phyloP scores from a whole-genome alignment of 2,888 invertebrate species.

The Phanerotoma sp. region DNA sequence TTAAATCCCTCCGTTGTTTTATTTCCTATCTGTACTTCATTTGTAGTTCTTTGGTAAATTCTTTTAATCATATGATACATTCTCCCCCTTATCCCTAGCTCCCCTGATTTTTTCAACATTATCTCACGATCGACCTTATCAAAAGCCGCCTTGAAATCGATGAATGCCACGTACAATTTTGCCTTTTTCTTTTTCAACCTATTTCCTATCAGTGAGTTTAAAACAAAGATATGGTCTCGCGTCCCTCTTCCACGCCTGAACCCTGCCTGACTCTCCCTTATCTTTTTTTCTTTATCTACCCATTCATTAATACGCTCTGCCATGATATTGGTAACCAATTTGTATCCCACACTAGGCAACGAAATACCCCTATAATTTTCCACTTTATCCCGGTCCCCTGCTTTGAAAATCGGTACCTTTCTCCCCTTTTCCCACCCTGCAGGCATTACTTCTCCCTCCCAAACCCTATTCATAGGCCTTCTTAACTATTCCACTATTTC shows the following conservation, averaged over 20 bases:
- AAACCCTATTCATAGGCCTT: no score
- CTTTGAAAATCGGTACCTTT: not conserved
- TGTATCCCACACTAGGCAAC: not conserved
- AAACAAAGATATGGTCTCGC: no score
- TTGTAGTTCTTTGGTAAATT: not conserved
- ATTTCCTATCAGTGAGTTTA: no score
- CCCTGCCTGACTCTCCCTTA: no score
- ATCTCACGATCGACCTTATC: not conserved
- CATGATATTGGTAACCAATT: not conserved
- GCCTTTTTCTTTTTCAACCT: no score
- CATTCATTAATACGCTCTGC: not conserved
- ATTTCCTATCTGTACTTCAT: no score
- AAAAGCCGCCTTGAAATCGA: constrained; percentile 11
- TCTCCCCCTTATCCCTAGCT: constrained; percentile 1
- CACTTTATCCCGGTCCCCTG: not conserved
- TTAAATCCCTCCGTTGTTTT: no score
- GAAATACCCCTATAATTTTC: not conserved
- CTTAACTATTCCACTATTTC: no score
- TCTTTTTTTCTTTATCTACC: not conserved
- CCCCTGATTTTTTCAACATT: no score
- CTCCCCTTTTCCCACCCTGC: not conserved
- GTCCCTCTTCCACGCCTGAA: not conserved
- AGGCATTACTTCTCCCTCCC: no score
- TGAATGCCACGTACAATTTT: constrained; percentile 20
- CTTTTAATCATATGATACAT: no score